phyloP scores from a whole-genome alignment of 2,113 vertebrate species.

The Catharus fuscescens region DNA sequence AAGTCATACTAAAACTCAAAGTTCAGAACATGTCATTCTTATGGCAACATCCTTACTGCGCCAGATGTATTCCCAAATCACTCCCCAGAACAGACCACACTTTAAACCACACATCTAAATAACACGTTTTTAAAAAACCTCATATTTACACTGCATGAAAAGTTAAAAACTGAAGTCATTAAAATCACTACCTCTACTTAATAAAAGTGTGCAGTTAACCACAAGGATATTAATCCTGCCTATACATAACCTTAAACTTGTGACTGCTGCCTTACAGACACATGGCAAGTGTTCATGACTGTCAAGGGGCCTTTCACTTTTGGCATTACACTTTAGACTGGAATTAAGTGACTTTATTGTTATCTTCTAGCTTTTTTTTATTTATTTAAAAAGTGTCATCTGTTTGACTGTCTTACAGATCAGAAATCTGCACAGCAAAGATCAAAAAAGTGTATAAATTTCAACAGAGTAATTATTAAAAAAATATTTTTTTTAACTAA shows the following conservation, averaged over 20 bases:
- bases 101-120: conserved; percentile 12
- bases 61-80: conserved; percentile 63
- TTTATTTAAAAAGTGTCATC: background rate
- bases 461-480: background rate
- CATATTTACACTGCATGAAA: background rate
- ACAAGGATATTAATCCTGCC: background rate
- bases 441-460: background rate
- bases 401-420: background rate
- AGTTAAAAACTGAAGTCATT: background rate
- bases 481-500: background rate
- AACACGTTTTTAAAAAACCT: background rate
- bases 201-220: background rate
- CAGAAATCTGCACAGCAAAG: background rate
- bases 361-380: background rate
- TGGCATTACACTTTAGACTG: background rate
- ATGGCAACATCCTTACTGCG: background rate
- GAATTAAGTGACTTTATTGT: background rate
- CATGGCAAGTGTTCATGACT: background rate
- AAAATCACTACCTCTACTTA: background rate
- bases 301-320: background rate
- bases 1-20: conserved; percentile 33
- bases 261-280: background rate
- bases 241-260: background rate
- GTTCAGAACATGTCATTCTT: conserved; percentile 64
- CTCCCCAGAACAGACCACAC: background rate